Conservation (phyloP, 2,888 invertebrate genomes). For the Pilophorus perplexus region DNA sequence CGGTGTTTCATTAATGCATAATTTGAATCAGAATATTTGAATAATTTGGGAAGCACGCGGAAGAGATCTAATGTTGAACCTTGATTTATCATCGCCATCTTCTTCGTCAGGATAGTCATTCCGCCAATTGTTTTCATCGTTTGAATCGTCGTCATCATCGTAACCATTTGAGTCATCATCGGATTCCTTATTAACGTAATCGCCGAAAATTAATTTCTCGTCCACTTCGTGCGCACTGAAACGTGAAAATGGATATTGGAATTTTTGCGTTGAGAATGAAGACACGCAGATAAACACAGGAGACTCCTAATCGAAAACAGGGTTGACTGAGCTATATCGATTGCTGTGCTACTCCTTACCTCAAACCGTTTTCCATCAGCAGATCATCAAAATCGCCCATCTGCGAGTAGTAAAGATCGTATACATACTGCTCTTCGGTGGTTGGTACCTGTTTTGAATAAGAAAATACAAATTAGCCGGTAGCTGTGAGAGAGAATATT, state of each 20-base stretch:
- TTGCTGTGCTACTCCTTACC: too few species aligned
- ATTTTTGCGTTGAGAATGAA: not conserved
- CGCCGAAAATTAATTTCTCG: conserved; percentile 53
- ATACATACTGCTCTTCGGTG: conserved; percentile 57
- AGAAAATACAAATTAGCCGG: too few species aligned
- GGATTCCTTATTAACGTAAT: conserved; percentile 36
- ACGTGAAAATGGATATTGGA: conserved; percentile 44
- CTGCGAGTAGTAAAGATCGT: conserved; percentile 62
- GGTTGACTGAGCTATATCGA: too few species aligned
- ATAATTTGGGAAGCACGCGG: too few species aligned
- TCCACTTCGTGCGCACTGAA: conserved; percentile 54
- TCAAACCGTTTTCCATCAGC: conserved; percentile 53
- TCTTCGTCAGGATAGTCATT: conserved; percentile 52
- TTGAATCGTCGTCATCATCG: conserved; percentile 52
- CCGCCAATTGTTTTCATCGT: conserved; percentile 52
- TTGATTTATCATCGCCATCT: conserved; percentile 42
- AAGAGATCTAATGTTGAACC: too few species aligned
- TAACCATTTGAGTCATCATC: conserved; percentile 41
- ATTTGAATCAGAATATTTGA: too few species aligned
- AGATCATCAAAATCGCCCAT: conserved; percentile 55
- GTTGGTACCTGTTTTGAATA: too few species aligned
- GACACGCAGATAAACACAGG: not conserved
- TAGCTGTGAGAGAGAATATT: too few species aligned
- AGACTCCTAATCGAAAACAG: not conserved
- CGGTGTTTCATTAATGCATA: not conserved